These are phyloP conservation scores for Cloeon dipterum DNA, from an alignment of 2,888 invertebrate genomes.

Conservation along the genomic window DNA sequence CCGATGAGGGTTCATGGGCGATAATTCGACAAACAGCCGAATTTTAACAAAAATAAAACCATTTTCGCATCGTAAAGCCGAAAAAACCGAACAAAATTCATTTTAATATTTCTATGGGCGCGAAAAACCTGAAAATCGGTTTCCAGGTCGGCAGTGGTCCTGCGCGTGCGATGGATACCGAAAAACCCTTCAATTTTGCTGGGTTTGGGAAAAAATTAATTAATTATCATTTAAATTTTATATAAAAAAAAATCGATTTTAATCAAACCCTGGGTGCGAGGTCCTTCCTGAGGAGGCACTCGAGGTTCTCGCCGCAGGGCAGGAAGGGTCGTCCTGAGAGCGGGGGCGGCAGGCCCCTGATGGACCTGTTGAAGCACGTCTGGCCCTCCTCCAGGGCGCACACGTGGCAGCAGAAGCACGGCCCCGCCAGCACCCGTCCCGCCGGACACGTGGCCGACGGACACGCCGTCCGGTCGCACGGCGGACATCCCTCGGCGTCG, in stretches of 20 bases:
- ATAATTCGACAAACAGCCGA: too few relatives aligned
- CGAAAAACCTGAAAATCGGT: too few relatives aligned
- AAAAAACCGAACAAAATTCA: too few relatives aligned
- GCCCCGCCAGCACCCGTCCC: neutral
- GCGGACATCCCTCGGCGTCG: neutral
- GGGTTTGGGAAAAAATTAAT: neutral
- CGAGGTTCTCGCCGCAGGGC: neutral
- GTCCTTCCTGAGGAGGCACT: neutral
- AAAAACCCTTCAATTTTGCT: too few relatives aligned
- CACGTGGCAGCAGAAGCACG: neutral
- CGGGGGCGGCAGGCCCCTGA: neutral
- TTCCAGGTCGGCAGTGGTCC: too few relatives aligned
- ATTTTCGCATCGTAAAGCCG: too few relatives aligned
- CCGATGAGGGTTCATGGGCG: too few relatives aligned
- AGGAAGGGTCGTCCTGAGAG: neutral
- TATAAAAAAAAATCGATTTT: too few relatives aligned
- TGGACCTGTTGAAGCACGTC: neutral
- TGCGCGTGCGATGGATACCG: too few relatives aligned
- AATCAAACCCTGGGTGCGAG: neutral
- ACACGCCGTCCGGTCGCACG: neutral
- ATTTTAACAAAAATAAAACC: too few relatives aligned
- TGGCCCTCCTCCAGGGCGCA: neutral
- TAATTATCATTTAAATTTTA: neutral
- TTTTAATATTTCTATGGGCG: too few relatives aligned
- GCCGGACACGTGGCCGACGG: neutral